Conservation (phyloP, 1,140 invertebrate genomes). For the Watersipora subatra region DNA sequence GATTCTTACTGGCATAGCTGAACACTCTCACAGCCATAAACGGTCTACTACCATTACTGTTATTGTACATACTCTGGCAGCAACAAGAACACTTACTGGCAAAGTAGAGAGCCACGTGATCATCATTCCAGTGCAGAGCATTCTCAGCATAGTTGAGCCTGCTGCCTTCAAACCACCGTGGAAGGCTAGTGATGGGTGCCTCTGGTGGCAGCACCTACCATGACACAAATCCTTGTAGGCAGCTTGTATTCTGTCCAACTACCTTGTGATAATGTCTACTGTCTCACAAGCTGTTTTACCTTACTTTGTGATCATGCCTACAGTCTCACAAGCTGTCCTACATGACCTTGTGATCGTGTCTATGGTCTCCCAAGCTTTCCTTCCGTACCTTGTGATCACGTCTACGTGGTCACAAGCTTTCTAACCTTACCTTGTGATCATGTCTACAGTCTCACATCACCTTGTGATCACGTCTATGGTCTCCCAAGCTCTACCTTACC, state of each 20-base stretch:
- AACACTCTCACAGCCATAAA: no score
- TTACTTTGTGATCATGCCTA: background rate
- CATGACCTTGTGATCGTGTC: background rate
- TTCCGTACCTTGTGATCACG: background rate
- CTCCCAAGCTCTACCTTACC: no score
- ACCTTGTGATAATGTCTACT: background rate
- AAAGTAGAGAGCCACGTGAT: constrained; percentile 39
- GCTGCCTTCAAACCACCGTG: constrained; percentile 41
- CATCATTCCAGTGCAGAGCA: constrained; percentile 28
- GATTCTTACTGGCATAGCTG: no score
- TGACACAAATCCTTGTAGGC: constrained; percentile 1
- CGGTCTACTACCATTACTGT: no score
- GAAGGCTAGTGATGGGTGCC: constrained; percentile 37
- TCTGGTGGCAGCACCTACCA: constrained; percentile 35
- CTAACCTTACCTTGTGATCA: background rate
- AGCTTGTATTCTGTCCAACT: background rate
- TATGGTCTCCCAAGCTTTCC: no score
- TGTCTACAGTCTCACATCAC: constrained; percentile 1
- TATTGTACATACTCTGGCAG: no score
- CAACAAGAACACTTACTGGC: constrained; percentile 30
- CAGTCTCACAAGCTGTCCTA: background rate
- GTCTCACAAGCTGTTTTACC: background rate
- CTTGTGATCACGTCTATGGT: background rate
- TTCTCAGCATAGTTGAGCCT: constrained; percentile 45
- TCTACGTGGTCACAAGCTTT: background rate